A percentile compares a stretch with the other conserved stretches of the same genome.
Evolutionary conservation across 2,797 vertebrate species (phyloP).

Genomic region (Lacerta bilineata): DNA sequence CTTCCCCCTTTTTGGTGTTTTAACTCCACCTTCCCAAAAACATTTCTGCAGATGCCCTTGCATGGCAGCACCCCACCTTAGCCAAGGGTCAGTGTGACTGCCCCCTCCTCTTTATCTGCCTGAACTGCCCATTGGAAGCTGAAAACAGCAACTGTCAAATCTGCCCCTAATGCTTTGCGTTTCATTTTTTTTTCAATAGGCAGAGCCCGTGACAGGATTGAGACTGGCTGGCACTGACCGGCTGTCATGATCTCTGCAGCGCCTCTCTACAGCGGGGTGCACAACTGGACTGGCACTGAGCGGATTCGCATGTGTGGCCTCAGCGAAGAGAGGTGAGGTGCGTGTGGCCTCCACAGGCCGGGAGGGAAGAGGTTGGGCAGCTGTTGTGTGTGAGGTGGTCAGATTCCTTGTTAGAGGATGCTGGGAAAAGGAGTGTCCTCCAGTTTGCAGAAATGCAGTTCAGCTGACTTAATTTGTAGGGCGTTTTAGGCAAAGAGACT

Average conservation of each 20-base stretch:
- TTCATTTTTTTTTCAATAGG: conserved; percentile 59
- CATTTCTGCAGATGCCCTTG: no score
- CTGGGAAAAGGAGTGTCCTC: neutral
- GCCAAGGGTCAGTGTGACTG: no score
- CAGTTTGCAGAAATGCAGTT: neutral
- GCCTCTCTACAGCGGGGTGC: conserved; percentile 81
- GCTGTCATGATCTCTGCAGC: conserved; percentile 84
- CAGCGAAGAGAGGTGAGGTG: conserved; percentile 85
- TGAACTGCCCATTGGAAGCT: neutral
- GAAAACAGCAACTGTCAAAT: neutral
- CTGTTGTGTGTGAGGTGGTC: neutral
- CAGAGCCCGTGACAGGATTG: conserved; percentile 74
- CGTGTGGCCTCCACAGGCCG: neutral
- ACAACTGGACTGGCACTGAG: conserved; percentile 81
- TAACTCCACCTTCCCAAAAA: no score
- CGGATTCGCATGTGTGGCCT: conserved; percentile 84
- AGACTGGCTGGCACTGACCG: conserved; percentile 71
- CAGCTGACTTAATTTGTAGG: neutral
- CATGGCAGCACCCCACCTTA: no score
- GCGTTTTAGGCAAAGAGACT: neutral
- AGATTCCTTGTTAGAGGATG: neutral
- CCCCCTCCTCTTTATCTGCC: neutral
- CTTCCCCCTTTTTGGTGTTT: no score
- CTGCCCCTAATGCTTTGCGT: conserved; percentile 37
- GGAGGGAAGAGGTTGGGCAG: neutral